Conservation (phyloP, 2,888 invertebrate genomes). For the Dolichopus griseipennis region DNA sequence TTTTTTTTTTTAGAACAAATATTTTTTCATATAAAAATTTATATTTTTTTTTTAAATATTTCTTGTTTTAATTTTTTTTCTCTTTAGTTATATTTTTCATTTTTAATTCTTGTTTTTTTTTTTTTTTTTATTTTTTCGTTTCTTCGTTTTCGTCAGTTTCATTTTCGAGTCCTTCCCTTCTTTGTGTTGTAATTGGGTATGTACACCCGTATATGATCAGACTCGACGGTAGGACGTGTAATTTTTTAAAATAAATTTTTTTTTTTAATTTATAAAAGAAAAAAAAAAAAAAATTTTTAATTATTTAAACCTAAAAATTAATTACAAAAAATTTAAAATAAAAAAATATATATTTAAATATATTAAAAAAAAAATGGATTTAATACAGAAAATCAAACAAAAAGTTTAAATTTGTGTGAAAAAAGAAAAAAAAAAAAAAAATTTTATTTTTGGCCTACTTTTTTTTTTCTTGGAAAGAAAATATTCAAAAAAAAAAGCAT, state of each 20-base stretch:
- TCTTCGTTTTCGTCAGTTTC: neutral
- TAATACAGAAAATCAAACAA: neutral
- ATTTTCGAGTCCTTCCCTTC: conserved; percentile 3
- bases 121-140: too few species aligned
- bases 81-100: too few species aligned
- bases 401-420: neutral
- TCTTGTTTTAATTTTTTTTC: too few species aligned
- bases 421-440: neutral
- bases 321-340: neutral
- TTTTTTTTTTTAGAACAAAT: neutral
- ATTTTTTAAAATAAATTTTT: neutral
- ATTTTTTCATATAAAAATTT: neutral
- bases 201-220: conserved; percentile 3
- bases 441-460: neutral
- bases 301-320: neutral
- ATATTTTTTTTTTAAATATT: too few species aligned
- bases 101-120: too few species aligned
- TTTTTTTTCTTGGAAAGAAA: neutral
- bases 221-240: neutral
- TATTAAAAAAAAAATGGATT: neutral
- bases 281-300: neutral
- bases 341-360: neutral
- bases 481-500: too few species aligned
- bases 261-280: neutral
- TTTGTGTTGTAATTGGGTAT: neutral